A percentile compares a stretch with the other conserved stretches of the same genome.
phyloP scores from a whole-genome alignment of 2,113 vertebrate species.

The Menura novaehollandiae region DNA sequence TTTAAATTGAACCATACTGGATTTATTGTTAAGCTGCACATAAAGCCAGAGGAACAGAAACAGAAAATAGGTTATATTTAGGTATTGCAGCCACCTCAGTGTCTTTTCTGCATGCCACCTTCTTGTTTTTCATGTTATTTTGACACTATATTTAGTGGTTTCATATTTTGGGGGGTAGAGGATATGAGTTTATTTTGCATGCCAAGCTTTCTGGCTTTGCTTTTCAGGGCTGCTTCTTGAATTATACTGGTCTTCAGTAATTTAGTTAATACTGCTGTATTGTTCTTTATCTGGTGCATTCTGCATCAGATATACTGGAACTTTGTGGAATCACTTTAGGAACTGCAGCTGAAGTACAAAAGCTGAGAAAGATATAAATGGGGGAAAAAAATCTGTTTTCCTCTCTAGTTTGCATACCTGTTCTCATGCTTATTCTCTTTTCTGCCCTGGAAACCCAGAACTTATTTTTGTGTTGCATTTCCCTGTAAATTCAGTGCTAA shows the following conservation, averaged over 20 bases:
- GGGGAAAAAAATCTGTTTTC: neutral
- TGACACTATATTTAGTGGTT: neutral
- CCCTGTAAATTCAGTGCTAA: neutral
- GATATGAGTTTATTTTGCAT: neutral
- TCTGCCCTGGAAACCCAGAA: neutral
- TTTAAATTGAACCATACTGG: neutral
- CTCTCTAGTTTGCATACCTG: neutral
- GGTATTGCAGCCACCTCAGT: neutral
- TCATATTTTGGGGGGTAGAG: neutral
- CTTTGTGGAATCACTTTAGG: neutral
- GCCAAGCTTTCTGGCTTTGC: neutral
- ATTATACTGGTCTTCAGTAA: neutral
- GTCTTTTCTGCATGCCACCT: neutral
- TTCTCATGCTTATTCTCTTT: neutral
- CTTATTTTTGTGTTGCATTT: neutral
- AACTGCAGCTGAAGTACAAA: neutral
- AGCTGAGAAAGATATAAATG: neutral
- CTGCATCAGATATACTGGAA: neutral
- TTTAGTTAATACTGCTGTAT: neutral
- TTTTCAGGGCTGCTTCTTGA: neutral
- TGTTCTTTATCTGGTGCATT: neutral
- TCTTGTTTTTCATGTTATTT: neutral
- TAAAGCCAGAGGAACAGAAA: neutral
- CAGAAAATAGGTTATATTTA: neutral
- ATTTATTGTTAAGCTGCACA: neutral